These are phyloP conservation scores for Caenorhabditis brenneri DNA, from an alignment of 1,140 invertebrate genomes.

Conservation along the genomic window DNA sequence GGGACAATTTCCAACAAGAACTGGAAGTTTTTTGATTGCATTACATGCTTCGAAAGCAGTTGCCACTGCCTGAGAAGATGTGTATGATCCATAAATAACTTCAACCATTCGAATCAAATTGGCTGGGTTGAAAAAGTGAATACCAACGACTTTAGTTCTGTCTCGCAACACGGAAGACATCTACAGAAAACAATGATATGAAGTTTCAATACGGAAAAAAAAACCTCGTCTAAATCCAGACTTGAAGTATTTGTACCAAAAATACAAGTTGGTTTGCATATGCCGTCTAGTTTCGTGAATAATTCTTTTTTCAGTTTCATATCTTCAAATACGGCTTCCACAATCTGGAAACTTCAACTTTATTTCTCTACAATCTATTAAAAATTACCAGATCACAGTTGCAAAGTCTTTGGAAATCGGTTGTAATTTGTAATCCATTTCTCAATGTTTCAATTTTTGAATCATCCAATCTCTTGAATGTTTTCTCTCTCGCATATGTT, in stretches of 20 bases:
- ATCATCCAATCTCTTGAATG: slow-evolving; percentile 64
- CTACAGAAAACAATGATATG: slow-evolving; percentile 55
- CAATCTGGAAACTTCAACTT: slow-evolving; percentile 70
- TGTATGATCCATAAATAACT: slow-evolving; percentile 64
- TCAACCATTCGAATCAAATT: slow-evolving; percentile 71
- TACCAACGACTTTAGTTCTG: slow-evolving; percentile 70
- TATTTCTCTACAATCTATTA: background rate
- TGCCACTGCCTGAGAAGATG: slow-evolving; percentile 71
- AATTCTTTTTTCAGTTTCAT: slow-evolving; percentile 71
- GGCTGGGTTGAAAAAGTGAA: slow-evolving; percentile 72
- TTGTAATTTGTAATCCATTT: slow-evolving; percentile 67
- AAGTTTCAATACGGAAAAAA: background rate
- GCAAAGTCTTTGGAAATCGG: slow-evolving; percentile 58
- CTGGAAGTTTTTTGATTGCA: slow-evolving; percentile 62
- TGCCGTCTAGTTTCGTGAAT: slow-evolving; percentile 70
- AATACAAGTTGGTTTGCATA: slow-evolving; percentile 69
- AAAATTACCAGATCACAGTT: slow-evolving; percentile 52
- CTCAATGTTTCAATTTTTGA: slow-evolving; percentile 62
- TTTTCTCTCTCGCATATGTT: slow-evolving; percentile 62
- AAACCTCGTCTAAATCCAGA: slow-evolving; percentile 71
- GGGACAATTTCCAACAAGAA: slow-evolving; percentile 71
- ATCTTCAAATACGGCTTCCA: slow-evolving; percentile 72
- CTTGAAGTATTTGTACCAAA: slow-evolving; percentile 72
- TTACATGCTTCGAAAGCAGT: slow-evolving; percentile 70
- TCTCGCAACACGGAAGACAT: slow-evolving; percentile 69